A percentile compares a stretch with the other conserved stretches of the same genome.
These are phyloP conservation scores for Hemiprocne comata DNA, from an alignment of 2,113 vertebrate species.

Conservation along the genomic window DNA sequence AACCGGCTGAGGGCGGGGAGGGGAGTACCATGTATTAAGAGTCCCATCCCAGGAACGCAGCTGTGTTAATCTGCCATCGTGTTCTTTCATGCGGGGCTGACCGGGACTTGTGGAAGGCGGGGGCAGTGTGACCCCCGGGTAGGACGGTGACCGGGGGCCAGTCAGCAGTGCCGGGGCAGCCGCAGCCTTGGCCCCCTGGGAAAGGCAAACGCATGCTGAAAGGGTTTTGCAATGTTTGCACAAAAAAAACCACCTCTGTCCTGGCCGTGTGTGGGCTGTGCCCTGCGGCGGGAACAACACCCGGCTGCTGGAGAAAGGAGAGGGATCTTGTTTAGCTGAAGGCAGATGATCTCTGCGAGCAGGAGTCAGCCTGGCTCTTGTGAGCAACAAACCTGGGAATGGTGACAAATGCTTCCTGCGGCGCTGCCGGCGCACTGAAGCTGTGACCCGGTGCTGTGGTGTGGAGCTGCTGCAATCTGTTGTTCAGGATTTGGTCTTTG, in stretches of 20 bases:
- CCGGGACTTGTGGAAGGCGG: no score
- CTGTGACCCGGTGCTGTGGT: rapidly evolving
- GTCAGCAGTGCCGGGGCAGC: neutral
- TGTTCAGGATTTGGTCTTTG: neutral
- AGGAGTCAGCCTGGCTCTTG: neutral
- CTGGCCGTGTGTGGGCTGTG: rapidly evolving
- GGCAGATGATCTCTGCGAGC: rapidly evolving
- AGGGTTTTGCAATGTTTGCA: neutral
- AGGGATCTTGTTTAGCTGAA: neutral
- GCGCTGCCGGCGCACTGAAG: rapidly evolving
- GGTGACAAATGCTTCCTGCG: neutral
- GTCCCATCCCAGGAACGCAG: neutral
- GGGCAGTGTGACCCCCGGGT: neutral
- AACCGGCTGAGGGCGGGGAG: rapidly evolving
- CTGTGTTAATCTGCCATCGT: no score
- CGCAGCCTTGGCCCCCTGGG: rapidly evolving
- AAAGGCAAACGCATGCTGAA: rapidly evolving
- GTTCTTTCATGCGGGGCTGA: no score
- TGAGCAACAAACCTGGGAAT: no score
- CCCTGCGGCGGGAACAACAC: rapidly evolving
- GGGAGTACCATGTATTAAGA: rapidly evolving
- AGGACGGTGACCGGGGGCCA: rapidly evolving
- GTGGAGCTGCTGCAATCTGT: rapidly evolving
- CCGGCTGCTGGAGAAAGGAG: rapidly evolving
- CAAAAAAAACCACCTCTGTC: neutral